Conservation (phyloP, 2,888 invertebrate species). For the Sarcophaga carnaria region DNA sequence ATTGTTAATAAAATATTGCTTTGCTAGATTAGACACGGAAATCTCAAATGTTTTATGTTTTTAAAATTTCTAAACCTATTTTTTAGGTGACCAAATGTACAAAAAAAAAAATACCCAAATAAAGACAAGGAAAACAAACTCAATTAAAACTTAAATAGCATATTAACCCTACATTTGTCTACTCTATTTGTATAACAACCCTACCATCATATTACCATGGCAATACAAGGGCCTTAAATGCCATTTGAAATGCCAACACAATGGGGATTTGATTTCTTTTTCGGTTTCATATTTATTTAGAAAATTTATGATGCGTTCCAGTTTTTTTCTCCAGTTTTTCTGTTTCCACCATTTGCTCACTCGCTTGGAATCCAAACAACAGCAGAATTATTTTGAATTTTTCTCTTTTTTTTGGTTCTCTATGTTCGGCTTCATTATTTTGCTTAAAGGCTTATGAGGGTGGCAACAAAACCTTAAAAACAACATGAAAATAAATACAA, state of each 20-base stretch:
- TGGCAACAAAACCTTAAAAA: not conserved
- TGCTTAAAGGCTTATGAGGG: slow-evolving; percentile 56
- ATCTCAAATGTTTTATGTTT: slow-evolving; percentile 41
- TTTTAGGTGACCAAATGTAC: not conserved
- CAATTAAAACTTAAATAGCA: slow-evolving; percentile 56
- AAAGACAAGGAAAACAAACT: slow-evolving; percentile 41
- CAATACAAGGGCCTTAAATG: not conserved
- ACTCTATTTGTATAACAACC: not conserved
- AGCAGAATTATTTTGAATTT: slow-evolving; percentile 7
- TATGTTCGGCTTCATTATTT: not conserved
- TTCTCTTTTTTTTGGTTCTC: not conserved
- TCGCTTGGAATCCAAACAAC: slow-evolving; percentile 7
- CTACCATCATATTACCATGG: not conserved
- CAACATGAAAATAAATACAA: slow-evolving; percentile 16
- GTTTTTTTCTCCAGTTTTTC: not conserved
- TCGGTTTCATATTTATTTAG: slow-evolving; percentile 20
- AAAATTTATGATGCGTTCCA: slow-evolving; percentile 58
- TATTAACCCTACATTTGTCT: slow-evolving; percentile 39
- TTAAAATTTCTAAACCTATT: not conserved
- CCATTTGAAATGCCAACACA: not conserved
- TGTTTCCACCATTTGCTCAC: not conserved
- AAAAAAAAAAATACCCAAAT: not conserved
- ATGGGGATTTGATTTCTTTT: slow-evolving; percentile 20
- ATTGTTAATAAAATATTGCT: slow-evolving; percentile 59
- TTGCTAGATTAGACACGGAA: slow-evolving; percentile 42